Evolutionary conservation across 2,888 invertebrate genomes (phyloP).

Genomic region (Sceliomorpha sp.): DNA sequence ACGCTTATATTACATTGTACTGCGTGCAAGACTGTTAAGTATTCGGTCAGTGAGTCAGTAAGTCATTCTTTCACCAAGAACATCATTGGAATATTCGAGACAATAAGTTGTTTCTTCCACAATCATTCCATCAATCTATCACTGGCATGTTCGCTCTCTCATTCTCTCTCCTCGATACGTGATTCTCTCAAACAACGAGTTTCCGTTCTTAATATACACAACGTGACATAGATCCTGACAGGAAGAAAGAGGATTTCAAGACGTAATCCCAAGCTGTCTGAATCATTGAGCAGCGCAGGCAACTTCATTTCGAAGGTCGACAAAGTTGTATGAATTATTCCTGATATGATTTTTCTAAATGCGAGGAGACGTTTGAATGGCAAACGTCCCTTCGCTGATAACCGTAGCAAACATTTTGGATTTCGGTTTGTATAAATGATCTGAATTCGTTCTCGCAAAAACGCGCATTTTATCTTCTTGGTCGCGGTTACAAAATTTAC

Average conservation of each 20-base stretch:
- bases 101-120: too few relatives aligned
- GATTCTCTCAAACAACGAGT: conserved; percentile 46
- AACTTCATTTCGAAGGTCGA: conserved; percentile 25
- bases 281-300: conserved; percentile 36
- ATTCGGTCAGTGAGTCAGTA: too few relatives aligned
- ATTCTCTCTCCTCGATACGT: conserved; percentile 36
- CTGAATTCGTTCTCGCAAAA: conserved; percentile 18
- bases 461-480: conserved; percentile 3
- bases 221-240: conserved; percentile 44
- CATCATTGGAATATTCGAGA: too few relatives aligned
- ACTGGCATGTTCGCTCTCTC: too few relatives aligned
- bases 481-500: conserved; percentile 37
- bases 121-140: too few relatives aligned
- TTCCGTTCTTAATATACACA: conserved; percentile 47
- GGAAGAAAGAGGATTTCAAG: conserved; percentile 55
- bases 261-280: conserved; percentile 42
- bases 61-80: too few relatives aligned
- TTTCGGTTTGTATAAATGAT: conserved; percentile 29
- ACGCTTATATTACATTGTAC: too few relatives aligned
- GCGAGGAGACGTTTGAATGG: conserved; percentile 38
- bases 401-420: conserved; percentile 29
- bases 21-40: too few relatives aligned
- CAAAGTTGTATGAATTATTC: conserved; percentile 45
- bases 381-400: conserved; percentile 33
- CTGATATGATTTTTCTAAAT: conserved; percentile 50